These are phyloP conservation scores for Coreius guichenoti DNA, from an alignment of 2,797 vertebrate genomes.

Conservation along the genomic window DNA sequence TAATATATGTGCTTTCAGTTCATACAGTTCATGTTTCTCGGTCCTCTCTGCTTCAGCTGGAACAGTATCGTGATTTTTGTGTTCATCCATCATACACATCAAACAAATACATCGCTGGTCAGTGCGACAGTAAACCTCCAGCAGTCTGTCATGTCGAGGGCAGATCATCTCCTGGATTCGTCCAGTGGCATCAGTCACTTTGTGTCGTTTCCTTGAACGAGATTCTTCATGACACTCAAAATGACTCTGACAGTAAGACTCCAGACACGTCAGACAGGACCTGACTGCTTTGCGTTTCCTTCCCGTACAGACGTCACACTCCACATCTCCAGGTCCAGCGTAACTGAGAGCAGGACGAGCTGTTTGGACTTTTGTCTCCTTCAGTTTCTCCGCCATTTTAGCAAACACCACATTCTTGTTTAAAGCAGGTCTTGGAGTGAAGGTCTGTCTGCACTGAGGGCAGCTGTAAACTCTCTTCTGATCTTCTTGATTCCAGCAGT, in stretches of 20 bases:
- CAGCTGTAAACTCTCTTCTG: background rate
- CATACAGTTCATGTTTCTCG: background rate
- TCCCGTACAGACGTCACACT: background rate
- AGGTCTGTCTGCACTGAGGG: background rate
- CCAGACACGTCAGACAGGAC: background rate
- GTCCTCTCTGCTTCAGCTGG: slow-evolving; percentile 3
- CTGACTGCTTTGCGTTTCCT: background rate
- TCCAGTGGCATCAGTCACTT: background rate
- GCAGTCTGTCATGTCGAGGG: background rate
- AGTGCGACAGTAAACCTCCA: background rate
- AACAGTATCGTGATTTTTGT: background rate
- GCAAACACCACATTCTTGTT: background rate
- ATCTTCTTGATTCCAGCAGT: background rate
- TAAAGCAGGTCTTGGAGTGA: background rate
- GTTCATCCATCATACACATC: background rate
- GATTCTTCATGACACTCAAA: background rate
- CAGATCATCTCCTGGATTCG: slow-evolving; percentile 10
- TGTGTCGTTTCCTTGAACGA: background rate
- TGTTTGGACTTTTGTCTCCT: background rate
- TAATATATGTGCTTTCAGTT: background rate
- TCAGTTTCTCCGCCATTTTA: background rate
- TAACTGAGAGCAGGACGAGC: background rate
- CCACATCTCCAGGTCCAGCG: background rate
- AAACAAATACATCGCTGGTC: background rate
- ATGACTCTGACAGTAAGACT: background rate